phyloP scores from a whole-genome alignment of 2,888 invertebrate genomes.

The Drosophila formosana region DNA sequence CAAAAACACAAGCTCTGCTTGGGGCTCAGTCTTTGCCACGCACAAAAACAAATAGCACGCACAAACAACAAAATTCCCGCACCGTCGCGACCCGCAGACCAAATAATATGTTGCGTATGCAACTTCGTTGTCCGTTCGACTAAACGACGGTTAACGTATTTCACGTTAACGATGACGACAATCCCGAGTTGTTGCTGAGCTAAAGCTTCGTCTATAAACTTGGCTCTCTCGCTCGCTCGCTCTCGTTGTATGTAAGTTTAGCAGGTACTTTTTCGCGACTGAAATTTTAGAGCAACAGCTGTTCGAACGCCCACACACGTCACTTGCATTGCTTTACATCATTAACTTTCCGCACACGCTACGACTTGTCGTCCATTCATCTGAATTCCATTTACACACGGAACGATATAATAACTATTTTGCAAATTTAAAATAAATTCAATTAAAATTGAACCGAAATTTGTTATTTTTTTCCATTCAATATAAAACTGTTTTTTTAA shows the following conservation, averaged over 20 bases:
- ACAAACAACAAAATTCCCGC: constrained; percentile 11
- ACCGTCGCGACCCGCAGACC: constrained; percentile 60
- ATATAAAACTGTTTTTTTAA: too few species aligned
- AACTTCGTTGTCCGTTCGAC: constrained; percentile 59
- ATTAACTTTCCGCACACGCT: constrained; percentile 28
- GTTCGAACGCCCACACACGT: constrained; percentile 29
- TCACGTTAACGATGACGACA: constrained; percentile 13
- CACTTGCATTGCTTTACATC: neutral
- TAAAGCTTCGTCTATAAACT: constrained; percentile 33
- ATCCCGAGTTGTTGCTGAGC: constrained; percentile 3
- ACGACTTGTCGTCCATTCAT: neutral
- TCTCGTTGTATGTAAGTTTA: constrained; percentile 28
- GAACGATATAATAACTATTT: too few species aligned
- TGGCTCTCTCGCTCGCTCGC: constrained; percentile 10
- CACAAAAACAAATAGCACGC: constrained; percentile 38
- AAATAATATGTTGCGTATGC: constrained; percentile 58
- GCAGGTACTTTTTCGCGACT: constrained; percentile 25
- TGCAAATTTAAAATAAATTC: too few species aligned
- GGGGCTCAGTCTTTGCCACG: constrained; percentile 41
- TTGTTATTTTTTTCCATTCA: neutral
- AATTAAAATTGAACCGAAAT: neutral
- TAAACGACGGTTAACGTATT: constrained; percentile 21
- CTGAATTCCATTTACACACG: neutral
- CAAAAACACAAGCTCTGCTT: constrained; percentile 57
- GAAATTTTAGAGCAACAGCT: constrained; percentile 42